Base-by-base conservation (phyloP, 2,888 invertebrate genomes). In the Auanema sp. region DNA sequence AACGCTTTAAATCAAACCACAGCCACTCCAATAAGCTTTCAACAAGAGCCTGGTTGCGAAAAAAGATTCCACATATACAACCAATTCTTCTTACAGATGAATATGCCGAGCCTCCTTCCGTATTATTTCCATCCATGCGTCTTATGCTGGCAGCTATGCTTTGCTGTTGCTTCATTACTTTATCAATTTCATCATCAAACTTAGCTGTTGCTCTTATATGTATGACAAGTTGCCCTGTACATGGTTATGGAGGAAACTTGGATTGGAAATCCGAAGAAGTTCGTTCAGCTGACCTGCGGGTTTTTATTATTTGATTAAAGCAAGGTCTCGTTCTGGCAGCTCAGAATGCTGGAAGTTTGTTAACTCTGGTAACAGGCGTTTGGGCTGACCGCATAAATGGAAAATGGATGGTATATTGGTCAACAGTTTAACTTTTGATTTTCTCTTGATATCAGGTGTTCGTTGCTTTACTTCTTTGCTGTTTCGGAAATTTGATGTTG, bases 131-230 rank as follows among this genome's bases (percentile, higher is more conserved):
- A 2, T 80, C 80, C 10, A 79, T 81, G 79, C 65, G 81, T 8
- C 65, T 81, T 12, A 70, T 81, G 61, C 50, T 81, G 18, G 81
- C 81, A 8, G 78, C 77, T 14, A 72, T 81, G 60, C 68, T 81
- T 8, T 79, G 79, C 50, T 79, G 79, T 56, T 81, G 80, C 58
- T 81, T 78, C 63, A 81, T 81, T 47, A 75, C 78, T 14, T 63
- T 81, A 8, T 76, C 80, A 10, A 78, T 81, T 44, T 73, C 73
- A 12, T 76, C 80, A 0, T 79, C 79, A 2, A 81, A 81, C 58
- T 72, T 81, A 25, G 77, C 81, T 10, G 81, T 81, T 12, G 81
- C 79, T 14, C 58, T 81, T n/a, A 81, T 81, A 24, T 81, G 81
- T 61, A 81, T 81, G 81, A 81, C 79, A n/a, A 75, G 73, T 2